phyloP scores from a whole-genome alignment of 2,888 invertebrate genomes.

The Drosophila subquinaria region DNA sequence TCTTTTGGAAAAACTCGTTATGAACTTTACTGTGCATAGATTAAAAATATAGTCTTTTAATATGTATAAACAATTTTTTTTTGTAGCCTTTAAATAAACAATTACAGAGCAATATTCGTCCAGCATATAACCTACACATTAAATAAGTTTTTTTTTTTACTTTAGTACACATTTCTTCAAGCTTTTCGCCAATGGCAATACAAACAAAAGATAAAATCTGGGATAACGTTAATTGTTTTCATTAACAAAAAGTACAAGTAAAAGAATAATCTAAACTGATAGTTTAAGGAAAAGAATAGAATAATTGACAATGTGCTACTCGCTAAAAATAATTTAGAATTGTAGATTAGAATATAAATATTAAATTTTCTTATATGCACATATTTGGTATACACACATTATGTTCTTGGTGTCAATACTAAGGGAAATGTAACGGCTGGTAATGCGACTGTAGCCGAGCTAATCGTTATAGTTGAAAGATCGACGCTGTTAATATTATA shows the following conservation, averaged over 20 bases:
- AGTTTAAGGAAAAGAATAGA: background rate
- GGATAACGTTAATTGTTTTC: background rate
- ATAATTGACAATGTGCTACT: background rate
- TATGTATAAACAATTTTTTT: background rate
- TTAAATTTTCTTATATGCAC: background rate
- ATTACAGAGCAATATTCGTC: too few relatives aligned
- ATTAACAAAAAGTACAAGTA: background rate
- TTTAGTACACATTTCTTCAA: slow-evolving; percentile 1
- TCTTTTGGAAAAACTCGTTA: slow-evolving; percentile 46
- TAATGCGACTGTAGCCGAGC: slow-evolving; percentile 90
- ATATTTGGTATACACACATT: slow-evolving; percentile 2
- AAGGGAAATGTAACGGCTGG: slow-evolving; percentile 90
- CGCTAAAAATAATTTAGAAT: slow-evolving; percentile 25
- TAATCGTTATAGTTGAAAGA: slow-evolving; percentile 87
- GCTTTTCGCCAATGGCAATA: background rate
- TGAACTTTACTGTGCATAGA: background rate
- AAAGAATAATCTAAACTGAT: background rate
- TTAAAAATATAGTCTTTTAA: background rate
- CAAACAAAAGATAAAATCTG: background rate
- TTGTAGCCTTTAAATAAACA: background rate
- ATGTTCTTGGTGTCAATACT: slow-evolving; percentile 86
- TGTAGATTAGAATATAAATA: background rate
- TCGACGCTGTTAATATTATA: slow-evolving; percentile 89
- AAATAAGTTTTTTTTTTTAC: background rate
- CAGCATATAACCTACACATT: background rate